Base-by-base conservation (phyloP, 2,113 vertebrate species). In the Myxocyprinus asiaticus region DNA sequence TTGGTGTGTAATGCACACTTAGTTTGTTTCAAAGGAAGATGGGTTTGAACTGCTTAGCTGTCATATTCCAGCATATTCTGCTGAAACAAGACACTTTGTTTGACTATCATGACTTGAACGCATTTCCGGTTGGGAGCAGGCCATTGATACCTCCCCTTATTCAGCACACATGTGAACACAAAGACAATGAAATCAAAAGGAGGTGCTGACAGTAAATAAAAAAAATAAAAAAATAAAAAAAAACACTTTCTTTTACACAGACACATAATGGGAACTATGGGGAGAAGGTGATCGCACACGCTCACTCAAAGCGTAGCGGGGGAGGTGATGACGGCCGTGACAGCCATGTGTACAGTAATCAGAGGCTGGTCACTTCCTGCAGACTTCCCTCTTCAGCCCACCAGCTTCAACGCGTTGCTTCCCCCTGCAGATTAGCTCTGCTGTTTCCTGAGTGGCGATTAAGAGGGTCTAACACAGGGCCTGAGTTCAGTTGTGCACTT, bases 351-450 rank as follows among this genome's bases (percentile, higher is more conserved):
- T 85, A 87, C 87, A 87, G 85, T 90, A 88, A 88, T 88, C 88
- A 88, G 86, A 48, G 83, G 87, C 88, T 88, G 86, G 89, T 91
- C 90, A 90, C 84, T 92, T 93, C 93, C 93, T 94, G 93, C 90
- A 90, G 89, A 89, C 92, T 93, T 93, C 88, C 90, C 79, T 89
- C 87, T 83, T 76, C 66, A 51, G 64, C 69, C 67, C 81, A 80
- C 94, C 93, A 94, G 93, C 88, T 92, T 94, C 93, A 94, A 93
- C 93, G 93, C 93, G 93, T 91, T 89, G 9, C 93, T 95, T 94
- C 94, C 93, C 22, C 94, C 90, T 86, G 88, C 89, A 94, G 94
- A 95, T 94, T 92, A 94, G 92, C 91, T 92, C 62, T 80, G 90
- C 90, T 86, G 90, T 91, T 94, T 95, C 94, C 94, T 95, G 90